These are phyloP conservation scores for Istiophorus platypterus DNA, from an alignment of 2,113 vertebrate species.

Conservation along the genomic window DNA sequence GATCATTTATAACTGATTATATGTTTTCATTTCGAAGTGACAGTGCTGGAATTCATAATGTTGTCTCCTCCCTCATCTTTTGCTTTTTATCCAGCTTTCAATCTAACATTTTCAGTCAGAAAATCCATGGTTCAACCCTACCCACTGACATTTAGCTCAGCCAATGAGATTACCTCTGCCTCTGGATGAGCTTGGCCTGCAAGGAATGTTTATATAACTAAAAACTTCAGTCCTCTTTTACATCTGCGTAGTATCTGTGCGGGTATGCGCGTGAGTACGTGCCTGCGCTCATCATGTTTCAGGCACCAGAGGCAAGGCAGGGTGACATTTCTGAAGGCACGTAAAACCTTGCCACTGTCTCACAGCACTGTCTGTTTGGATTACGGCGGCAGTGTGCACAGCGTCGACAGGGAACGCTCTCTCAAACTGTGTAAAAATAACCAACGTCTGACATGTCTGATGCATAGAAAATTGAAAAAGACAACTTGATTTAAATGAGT, in stretches of 20 bases:
- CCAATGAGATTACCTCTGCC: background rate
- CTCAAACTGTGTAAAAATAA: slow-evolving; percentile 44
- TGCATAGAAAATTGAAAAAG: slow-evolving; percentile 21
- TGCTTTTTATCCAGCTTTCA: slow-evolving; percentile 25
- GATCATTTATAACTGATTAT: background rate
- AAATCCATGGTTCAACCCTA: background rate
- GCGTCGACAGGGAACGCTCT: slow-evolving; percentile 45
- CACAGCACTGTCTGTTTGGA: slow-evolving; percentile 68
- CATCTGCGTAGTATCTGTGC: background rate
- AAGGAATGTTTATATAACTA: slow-evolving; percentile 39
- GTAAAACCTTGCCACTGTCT: slow-evolving; percentile 67
- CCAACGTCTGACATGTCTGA: slow-evolving; percentile 40
- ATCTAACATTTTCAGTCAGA: background rate
- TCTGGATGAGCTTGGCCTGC: slow-evolving; percentile 13
- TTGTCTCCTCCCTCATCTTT: slow-evolving; percentile 7
- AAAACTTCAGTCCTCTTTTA: slow-evolving; percentile 26
- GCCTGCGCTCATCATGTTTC: slow-evolving; percentile 33
- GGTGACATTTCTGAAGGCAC: slow-evolving; percentile 76
- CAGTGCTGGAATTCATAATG: background rate
- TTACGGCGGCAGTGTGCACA: slow-evolving; percentile 50
- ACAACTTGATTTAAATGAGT: slow-evolving; percentile 34
- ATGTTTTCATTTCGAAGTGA: slow-evolving; percentile 7
- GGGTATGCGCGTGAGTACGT: slow-evolving; percentile 16
- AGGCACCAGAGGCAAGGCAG: slow-evolving; percentile 34
- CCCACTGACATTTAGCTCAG: slow-evolving; percentile 54